Conservation (phyloP, 64 coral and sea anemone genomes). For the Exaiptasia diaphana region DNA sequence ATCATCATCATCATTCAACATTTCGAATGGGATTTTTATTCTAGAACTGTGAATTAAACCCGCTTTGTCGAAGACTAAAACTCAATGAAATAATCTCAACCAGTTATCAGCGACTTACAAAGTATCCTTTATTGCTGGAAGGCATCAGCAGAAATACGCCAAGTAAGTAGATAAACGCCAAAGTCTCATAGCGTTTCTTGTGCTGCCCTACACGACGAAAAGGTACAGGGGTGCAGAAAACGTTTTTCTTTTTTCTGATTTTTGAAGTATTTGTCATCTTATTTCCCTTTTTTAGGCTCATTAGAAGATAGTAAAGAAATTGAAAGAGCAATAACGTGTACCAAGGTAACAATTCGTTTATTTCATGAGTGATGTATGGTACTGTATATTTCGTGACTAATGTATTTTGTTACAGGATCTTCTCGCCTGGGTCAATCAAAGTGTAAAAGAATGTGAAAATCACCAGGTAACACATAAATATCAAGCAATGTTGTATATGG, state of each 20-base stretch:
- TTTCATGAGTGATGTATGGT: neutral
- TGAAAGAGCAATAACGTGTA: conserved; percentile 57
- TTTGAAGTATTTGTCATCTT: too few relatives aligned
- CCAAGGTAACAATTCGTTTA: conserved; percentile 24
- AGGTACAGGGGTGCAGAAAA: too few relatives aligned
- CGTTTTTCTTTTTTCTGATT: too few relatives aligned
- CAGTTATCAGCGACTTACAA: conserved; percentile 96
- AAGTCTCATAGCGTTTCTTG: neutral
- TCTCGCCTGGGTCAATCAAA: conserved; percentile 89
- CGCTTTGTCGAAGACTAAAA: conserved; percentile 78
- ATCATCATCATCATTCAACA: too few relatives aligned
- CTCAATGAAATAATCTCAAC: conserved; percentile 95
- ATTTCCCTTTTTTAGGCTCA: conserved; percentile 39
- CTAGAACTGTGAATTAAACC: conserved; percentile 84
- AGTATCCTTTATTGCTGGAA: conserved; percentile 94
- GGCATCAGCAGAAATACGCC: conserved; percentile 90
- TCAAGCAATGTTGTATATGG: neutral
- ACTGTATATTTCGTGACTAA: neutral
- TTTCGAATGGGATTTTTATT: neutral
- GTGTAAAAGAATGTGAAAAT: conserved; percentile 97
- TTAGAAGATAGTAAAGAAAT: conserved; percentile 48
- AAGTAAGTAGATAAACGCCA: conserved; percentile 20
- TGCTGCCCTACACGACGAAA: too few relatives aligned
- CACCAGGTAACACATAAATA: conserved; percentile 36
- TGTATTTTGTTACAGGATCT: conserved; percentile 50